Evolutionary conservation across 2,888 invertebrate genomes (phyloP), one percentile per base, ranked within the genome.

Genomic region (Catocala sponsa): DNA sequence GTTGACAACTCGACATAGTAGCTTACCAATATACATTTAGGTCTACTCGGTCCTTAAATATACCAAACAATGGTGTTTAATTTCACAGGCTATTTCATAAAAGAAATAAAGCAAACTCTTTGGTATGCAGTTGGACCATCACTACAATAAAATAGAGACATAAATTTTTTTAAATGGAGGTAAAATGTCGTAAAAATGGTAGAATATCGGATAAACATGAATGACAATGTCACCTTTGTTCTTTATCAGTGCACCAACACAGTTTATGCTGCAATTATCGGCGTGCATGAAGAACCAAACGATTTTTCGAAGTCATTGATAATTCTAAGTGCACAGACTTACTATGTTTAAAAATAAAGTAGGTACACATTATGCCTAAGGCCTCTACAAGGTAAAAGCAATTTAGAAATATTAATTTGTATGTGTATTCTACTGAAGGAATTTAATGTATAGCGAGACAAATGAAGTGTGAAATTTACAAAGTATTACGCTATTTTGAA

Each of bases 171-270:
- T 10, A 46, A 6, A 6, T 33, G 51, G 55, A 57, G 50, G 48
- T 46, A 15, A 46, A 6, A 6, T 33, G 51, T 58, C 60, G 55
- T 70, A 72, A 64, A 63, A 61, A 48, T 58, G 43, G 60, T 57
- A 64, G 49, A 46, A 59, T 68, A 69, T 54, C 62, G 63, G 63
- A 63, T 65, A 65, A 79, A 74, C 67, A 68, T 76, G 68, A 74
- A 64, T 65, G 65, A 64, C 77, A 81, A 82, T 80, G 84, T 85
- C 85, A 82, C 82, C 81, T 84, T 76, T 70, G 76, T 79, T 83
- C 76, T 78, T 81, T 75, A 73, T 68, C 63, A 59, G 25, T 25
- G 33, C 51, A 58, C 63, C 50, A 57, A 66, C 32, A 59, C 43
- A 63, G 65, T 78, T 70, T 70, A 70, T 76, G 47, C 58, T 48